Conservation (phyloP, 2,888 invertebrate genomes). For the Pherbina coryleti region DNA sequence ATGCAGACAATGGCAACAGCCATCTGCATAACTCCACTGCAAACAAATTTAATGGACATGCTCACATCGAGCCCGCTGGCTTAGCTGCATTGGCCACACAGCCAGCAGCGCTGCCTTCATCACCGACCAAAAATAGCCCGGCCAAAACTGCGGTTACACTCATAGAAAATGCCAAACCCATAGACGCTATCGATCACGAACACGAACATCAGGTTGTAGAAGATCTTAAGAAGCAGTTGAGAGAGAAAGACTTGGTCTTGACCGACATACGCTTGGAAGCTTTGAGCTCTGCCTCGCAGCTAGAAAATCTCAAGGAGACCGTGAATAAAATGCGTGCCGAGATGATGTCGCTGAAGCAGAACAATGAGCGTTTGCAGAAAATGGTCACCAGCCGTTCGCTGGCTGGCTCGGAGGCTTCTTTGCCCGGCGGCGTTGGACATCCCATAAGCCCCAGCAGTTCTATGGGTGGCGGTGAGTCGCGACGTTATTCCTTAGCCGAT, state of each 20-base stretch:
- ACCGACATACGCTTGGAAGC: slow-evolving; percentile 98
- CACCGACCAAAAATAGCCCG: slow-evolving; percentile 66
- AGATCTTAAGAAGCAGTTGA: slow-evolving; percentile 90
- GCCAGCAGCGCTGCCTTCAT: slow-evolving; percentile 64
- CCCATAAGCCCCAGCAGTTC: slow-evolving; percentile 69
- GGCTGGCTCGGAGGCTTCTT: slow-evolving; percentile 75
- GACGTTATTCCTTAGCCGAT: slow-evolving; percentile 75
- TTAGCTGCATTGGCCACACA: slow-evolving; percentile 60
- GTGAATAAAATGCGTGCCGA: slow-evolving; percentile 96
- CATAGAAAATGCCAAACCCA: slow-evolving; percentile 69
- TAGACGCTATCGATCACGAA: slow-evolving; percentile 68
- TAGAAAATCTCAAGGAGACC: slow-evolving; percentile 95
- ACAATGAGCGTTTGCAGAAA: slow-evolving; percentile 93
- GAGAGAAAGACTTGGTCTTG: slow-evolving; percentile 95
- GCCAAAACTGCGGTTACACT: slow-evolving; percentile 70
- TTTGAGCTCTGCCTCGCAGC: slow-evolving; percentile 94
- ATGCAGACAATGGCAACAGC: slow-evolving; percentile 36
- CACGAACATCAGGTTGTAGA: slow-evolving; percentile 73
- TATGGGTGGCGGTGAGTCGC: slow-evolving; percentile 71
- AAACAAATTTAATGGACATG: slow-evolving; percentile 54
- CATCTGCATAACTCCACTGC: neutral
- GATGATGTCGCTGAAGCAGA: slow-evolving; percentile 96
- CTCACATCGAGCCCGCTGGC: slow-evolving; percentile 54
- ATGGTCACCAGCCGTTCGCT: slow-evolving; percentile 80
- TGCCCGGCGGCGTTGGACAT: slow-evolving; percentile 61